These are phyloP conservation scores for Cardiocondyla obscurior DNA, from an alignment of 1,140 invertebrate species.

Conservation along the genomic window DNA sequence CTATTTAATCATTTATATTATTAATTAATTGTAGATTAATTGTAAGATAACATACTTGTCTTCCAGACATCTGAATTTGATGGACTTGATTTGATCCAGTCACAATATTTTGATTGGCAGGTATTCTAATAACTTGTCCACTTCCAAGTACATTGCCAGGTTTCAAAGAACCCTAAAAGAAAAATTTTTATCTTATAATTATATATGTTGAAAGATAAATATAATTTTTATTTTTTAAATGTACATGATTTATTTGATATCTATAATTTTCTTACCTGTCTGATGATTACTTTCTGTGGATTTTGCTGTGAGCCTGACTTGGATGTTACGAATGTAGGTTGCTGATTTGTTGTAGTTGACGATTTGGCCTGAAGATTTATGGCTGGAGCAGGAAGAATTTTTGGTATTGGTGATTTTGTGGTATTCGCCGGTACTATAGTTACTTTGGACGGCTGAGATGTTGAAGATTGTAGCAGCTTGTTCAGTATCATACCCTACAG, in stretches of 20 bases:
- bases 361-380: constrained; percentile 80
- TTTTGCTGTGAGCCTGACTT: constrained; percentile 83
- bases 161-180: constrained; percentile 80
- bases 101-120: constrained; percentile 84
- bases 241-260: background rate
- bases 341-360: constrained; percentile 75
- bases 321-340: constrained; percentile 72
- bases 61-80: constrained; percentile 89
- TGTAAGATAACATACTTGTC: constrained; percentile 84
- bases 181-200: background rate
- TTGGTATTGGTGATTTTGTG: constrained; percentile 87
- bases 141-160: constrained; percentile 79
- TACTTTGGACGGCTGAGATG: constrained; percentile 79
- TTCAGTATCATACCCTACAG: constrained; percentile 83
- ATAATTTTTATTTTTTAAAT: background rate
- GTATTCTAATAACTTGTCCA: constrained; percentile 87
- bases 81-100: constrained; percentile 85
- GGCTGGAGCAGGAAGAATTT: constrained; percentile 88
- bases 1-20: background rate
- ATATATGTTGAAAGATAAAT: background rate
- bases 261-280: constrained; percentile 83
- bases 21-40: background rate
- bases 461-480: constrained; percentile 82
- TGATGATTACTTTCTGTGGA: constrained; percentile 85
- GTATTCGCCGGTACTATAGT: constrained; percentile 78